Evolutionary conservation across 1,140 invertebrate genomes (phyloP).

Genomic region (Teleogryllus occipitalis): DNA sequence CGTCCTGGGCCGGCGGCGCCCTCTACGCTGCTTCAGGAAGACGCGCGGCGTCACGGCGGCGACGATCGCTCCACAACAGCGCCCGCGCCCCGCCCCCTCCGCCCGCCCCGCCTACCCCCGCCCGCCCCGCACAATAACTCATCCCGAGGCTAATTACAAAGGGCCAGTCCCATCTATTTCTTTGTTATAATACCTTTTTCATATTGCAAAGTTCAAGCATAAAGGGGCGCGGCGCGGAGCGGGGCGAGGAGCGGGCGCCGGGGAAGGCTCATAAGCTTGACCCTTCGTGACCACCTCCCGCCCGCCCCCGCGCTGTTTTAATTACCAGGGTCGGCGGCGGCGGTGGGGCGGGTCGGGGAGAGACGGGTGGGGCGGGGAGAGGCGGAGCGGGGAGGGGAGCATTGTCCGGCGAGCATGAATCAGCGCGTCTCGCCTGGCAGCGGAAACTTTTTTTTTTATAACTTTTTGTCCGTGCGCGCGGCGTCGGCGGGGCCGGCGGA

Average conservation of each 20-base stretch:
- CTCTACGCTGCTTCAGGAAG: background rate
- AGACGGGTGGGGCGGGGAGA: background rate
- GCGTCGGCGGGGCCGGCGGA: background rate
- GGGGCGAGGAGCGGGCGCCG: background rate
- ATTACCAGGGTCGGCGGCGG: background rate
- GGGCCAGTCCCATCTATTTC: background rate
- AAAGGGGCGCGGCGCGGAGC: background rate
- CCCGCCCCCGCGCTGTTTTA: background rate
- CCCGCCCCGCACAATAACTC: background rate
- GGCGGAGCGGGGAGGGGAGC: background rate
- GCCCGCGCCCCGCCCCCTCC: no score
- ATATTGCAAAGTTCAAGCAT: slow-evolving; percentile 1
- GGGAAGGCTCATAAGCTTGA: background rate
- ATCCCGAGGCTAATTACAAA: background rate
- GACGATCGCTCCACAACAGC: background rate
- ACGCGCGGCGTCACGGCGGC: background rate
- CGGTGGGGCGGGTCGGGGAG: no score
- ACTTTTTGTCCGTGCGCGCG: background rate
- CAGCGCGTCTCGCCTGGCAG: background rate
- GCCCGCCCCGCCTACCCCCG: no score
- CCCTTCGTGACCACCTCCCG: background rate
- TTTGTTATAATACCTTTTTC: slow-evolving; percentile 6
- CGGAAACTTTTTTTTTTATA: background rate
- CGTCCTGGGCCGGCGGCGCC: no score
- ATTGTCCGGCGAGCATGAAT: background rate